Conservation (phyloP, 2,888 invertebrate species). For the Malthinus flaveolus region DNA sequence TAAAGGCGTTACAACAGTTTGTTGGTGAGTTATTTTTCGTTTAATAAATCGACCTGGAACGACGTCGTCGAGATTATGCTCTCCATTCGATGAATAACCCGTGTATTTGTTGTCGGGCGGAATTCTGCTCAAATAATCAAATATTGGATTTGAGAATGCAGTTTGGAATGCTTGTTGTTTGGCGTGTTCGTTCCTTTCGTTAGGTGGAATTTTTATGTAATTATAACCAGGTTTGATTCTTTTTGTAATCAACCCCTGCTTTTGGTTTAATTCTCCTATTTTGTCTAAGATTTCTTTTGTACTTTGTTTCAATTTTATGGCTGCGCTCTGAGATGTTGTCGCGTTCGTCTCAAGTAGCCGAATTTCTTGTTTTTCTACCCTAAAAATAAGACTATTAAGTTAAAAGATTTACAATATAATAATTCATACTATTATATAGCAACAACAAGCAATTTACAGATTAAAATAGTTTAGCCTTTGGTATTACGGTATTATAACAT, state of each 20-base stretch:
- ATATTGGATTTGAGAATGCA: constrained; percentile 46
- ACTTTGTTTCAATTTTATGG: constrained; percentile 8
- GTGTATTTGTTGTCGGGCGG: background rate
- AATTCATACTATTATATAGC: background rate
- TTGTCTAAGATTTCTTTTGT: constrained; percentile 59
- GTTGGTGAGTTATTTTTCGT: constrained; percentile 51
- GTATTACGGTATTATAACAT: no score
- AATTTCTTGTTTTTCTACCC: constrained; percentile 42
- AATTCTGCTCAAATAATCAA: constrained; percentile 43
- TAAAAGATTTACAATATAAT: background rate
- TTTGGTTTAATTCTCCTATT: constrained; percentile 60
- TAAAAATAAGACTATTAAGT: constrained; percentile 28
- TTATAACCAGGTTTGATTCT: background rate
- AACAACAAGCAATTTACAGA: background rate
- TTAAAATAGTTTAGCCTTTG: background rate
- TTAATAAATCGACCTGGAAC: constrained; percentile 47
- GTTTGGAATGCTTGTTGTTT: constrained; percentile 36
- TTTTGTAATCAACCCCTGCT: constrained; percentile 47
- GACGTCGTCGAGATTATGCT: constrained; percentile 39
- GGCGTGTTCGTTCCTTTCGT: background rate
- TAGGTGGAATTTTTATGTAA: background rate
- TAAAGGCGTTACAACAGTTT: constrained; percentile 43
- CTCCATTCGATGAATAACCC: constrained; percentile 24
- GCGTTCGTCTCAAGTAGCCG: constrained; percentile 30
- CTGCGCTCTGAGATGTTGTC: background rate